Evolutionary conservation across 2,113 vertebrate species (phyloP).

Genomic region (Platycercus adscitus): DNA sequence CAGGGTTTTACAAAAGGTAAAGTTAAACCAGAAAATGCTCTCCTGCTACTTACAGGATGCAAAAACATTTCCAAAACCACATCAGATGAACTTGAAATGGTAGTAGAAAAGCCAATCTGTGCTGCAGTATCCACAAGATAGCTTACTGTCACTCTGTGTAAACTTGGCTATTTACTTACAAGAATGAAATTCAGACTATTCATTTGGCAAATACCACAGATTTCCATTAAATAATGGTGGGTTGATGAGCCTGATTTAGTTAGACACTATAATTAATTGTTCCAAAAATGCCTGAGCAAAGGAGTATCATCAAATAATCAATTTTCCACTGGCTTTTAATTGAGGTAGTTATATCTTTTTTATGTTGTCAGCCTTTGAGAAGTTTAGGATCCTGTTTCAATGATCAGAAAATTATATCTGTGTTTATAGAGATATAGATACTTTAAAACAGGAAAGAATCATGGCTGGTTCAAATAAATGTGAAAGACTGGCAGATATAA

Average conservation of each 20-base stretch:
- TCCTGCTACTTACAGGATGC: neutral
- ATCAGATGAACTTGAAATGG: neutral
- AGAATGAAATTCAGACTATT: slow-evolving; percentile 43
- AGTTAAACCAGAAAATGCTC: neutral
- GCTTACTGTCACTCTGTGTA: neutral
- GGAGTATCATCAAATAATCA: slow-evolving; percentile 37
- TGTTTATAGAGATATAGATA: neutral
- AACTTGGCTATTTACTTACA: slow-evolving; percentile 52
- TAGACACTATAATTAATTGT: slow-evolving; percentile 49
- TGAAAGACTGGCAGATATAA: neutral
- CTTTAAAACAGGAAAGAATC: neutral
- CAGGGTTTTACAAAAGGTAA: neutral
- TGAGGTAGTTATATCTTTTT: neutral
- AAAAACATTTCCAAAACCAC: neutral
- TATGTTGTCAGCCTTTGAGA: slow-evolving; percentile 29
- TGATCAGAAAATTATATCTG: neutral
- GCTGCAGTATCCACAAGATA: neutral
- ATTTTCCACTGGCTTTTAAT: slow-evolving; percentile 45
- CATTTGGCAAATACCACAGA: slow-evolving; percentile 62
- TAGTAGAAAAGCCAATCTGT: neutral
- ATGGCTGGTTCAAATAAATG: neutral
- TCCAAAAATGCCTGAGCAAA: slow-evolving; percentile 37
- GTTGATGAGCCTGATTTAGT: slow-evolving; percentile 51
- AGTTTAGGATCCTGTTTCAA: neutral
- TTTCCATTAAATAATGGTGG: slow-evolving; percentile 56